These are phyloP conservation scores for Plagodis pulveraria DNA, from an alignment of 2,888 invertebrate genomes.

Conservation along the genomic window DNA sequence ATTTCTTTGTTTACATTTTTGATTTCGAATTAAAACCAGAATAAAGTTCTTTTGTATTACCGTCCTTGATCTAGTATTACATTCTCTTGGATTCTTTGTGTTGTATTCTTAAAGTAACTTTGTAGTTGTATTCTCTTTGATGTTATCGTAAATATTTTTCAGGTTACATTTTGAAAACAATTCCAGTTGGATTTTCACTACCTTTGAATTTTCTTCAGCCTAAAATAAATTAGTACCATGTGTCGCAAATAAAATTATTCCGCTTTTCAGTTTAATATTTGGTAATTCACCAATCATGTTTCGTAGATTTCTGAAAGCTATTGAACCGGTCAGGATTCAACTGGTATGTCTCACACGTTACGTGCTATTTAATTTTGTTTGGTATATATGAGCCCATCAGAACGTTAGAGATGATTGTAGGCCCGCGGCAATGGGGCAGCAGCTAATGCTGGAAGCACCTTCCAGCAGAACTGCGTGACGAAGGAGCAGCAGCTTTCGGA, in stretches of 20 bases:
- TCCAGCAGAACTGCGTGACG: slow-evolving; percentile 62
- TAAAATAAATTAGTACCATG: neutral
- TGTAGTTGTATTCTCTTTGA: too few relatives aligned
- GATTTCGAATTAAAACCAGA: too few relatives aligned
- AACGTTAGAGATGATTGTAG: slow-evolving; percentile 36
- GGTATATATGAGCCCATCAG: too few relatives aligned
- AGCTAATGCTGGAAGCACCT: slow-evolving; percentile 50
- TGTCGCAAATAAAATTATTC: neutral
- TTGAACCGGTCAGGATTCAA: slow-evolving; percentile 63
- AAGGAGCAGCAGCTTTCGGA: slow-evolving; percentile 71
- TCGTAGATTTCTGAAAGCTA: slow-evolving; percentile 61
- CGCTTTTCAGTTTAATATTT: neutral
- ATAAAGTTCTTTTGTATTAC: too few relatives aligned
- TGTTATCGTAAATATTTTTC: too few relatives aligned
- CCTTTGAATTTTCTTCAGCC: too few relatives aligned
- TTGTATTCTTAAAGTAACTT: too few relatives aligned
- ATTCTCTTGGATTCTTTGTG: too few relatives aligned
- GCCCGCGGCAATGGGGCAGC: slow-evolving; percentile 45
- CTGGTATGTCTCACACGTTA: slow-evolving; percentile 51
- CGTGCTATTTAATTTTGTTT: neutral
- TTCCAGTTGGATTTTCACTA: too few relatives aligned
- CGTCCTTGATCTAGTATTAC: too few relatives aligned
- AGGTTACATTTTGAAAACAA: too few relatives aligned
- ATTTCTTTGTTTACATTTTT: too few relatives aligned
- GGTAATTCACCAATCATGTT: slow-evolving; percentile 55